Conservation (phyloP, 2,888 invertebrate genomes). For the Euplagia quadripunctaria region DNA sequence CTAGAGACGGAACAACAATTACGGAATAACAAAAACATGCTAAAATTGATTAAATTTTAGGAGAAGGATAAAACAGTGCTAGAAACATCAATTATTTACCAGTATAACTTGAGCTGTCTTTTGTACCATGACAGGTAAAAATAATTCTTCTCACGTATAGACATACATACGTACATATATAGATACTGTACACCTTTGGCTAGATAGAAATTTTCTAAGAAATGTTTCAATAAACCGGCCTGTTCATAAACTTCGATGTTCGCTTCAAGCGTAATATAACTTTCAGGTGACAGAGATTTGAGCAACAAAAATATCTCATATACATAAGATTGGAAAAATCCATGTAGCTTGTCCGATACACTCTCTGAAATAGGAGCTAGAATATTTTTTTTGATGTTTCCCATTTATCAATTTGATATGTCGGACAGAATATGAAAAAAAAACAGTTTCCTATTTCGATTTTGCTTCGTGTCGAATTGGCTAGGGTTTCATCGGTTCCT, state of each 20-base stretch:
- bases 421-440: constrained; percentile 4
- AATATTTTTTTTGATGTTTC: constrained; percentile 15
- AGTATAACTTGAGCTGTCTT: too few relatives aligned
- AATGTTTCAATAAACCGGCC: too few relatives aligned
- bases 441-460: background rate
- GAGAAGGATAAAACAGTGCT: too few relatives aligned
- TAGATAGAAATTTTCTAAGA: too few relatives aligned
- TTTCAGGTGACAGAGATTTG: background rate
- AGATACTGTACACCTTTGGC: too few relatives aligned
- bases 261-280: background rate
- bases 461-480: constrained; percentile 9
- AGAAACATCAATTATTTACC: too few relatives aligned
- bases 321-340: constrained; percentile 15
- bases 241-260: background rate
- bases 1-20: too few relatives aligned
- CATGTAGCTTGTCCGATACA: constrained; percentile 2
- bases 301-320: constrained; percentile 5
- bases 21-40: too few relatives aligned
- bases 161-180: too few relatives aligned
- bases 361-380: constrained; percentile 3
- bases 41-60: too few relatives aligned
- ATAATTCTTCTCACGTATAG: too few relatives aligned
- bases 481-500: constrained; percentile 13
- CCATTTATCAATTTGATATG: constrained; percentile 4
- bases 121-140: too few relatives aligned